phyloP scores from a whole-genome alignment of 37 sponge, comb jelly and placozoan species.

The Aplysina aerophoba region DNA sequence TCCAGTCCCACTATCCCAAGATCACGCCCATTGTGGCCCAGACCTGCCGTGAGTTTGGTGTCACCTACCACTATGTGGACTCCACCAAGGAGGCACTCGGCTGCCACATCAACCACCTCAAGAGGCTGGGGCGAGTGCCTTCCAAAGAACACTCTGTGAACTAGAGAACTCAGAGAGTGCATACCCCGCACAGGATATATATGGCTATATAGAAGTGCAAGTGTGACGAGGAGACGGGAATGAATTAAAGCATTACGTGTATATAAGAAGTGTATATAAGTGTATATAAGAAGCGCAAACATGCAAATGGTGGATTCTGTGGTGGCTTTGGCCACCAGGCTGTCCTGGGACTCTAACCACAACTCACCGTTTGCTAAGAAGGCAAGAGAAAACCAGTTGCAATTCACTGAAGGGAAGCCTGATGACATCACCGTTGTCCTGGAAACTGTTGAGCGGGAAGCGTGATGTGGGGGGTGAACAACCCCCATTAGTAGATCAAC shows the following conservation, averaged over 20 bases:
- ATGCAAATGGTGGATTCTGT: no score
- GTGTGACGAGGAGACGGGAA: no score
- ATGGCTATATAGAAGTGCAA: no score
- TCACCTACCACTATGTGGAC: slow-evolving; percentile 82
- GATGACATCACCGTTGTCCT: slow-evolving; percentile 78
- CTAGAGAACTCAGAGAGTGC: no score
- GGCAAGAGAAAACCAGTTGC: slow-evolving; percentile 35
- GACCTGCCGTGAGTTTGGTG: slow-evolving; percentile 87
- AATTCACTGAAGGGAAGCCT: slow-evolving; percentile 62
- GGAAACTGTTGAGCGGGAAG: slow-evolving; percentile 46
- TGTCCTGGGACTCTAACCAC: slow-evolving; percentile 43
- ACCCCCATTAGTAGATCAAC: no score
- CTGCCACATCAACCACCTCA: slow-evolving; percentile 87
- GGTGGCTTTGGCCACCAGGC: slow-evolving; percentile 14
- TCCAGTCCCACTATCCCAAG: slow-evolving; percentile 85
- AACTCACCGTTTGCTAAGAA: slow-evolving; percentile 72
- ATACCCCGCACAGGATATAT: no score
- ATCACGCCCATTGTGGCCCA: slow-evolving; percentile 86
- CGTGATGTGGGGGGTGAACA: not conserved
- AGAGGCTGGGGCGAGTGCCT: slow-evolving; percentile 62
- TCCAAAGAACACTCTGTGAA: no score
- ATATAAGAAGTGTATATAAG: no score
- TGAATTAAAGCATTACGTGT: no score
- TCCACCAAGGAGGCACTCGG: slow-evolving; percentile 81
- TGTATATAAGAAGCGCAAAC: no score